phyloP scores from a whole-genome alignment of 1,140 invertebrate genomes.

The Teleogryllus occipitalis region DNA sequence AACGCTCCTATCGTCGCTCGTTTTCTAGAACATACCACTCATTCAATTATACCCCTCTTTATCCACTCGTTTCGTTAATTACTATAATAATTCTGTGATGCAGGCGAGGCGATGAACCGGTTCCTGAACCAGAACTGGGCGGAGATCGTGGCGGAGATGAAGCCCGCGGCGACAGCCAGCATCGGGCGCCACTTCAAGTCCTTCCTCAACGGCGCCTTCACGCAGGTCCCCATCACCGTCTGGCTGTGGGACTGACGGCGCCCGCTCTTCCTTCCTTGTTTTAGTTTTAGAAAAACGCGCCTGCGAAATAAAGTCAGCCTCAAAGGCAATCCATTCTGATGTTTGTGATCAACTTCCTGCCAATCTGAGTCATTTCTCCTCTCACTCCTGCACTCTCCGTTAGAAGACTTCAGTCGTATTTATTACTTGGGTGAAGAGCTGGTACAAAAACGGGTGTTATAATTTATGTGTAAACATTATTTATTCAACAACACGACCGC shows the following conservation, averaged over 20 bases:
- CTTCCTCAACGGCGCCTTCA: constrained; percentile 67
- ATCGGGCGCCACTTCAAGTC: constrained; percentile 69
- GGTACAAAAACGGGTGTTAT: no score
- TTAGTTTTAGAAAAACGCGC: background rate
- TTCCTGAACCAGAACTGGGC: constrained; percentile 77
- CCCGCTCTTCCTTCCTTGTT: constrained; percentile 44
- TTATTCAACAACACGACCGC: no score
- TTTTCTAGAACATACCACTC: no score
- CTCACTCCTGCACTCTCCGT: no score
- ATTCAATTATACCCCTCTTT: no score
- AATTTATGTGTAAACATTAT: no score
- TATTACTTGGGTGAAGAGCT: no score
- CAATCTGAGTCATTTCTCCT: no score
- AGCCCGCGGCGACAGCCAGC: constrained; percentile 62
- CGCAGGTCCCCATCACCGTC: constrained; percentile 63
- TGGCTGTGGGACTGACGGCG: constrained; percentile 50
- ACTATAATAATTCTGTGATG: background rate
- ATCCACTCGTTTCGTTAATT: no score
- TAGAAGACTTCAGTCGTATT: no score
- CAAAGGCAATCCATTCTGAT: background rate
- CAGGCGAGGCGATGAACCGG: constrained; percentile 70
- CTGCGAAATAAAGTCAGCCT: background rate
- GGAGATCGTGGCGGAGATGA: constrained; percentile 75
- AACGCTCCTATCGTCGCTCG: no score
- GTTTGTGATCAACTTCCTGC: no score